Evolutionary conservation across 2,113 vertebrate genomes (phyloP).

Genomic region (Phycodurus eques): DNA sequence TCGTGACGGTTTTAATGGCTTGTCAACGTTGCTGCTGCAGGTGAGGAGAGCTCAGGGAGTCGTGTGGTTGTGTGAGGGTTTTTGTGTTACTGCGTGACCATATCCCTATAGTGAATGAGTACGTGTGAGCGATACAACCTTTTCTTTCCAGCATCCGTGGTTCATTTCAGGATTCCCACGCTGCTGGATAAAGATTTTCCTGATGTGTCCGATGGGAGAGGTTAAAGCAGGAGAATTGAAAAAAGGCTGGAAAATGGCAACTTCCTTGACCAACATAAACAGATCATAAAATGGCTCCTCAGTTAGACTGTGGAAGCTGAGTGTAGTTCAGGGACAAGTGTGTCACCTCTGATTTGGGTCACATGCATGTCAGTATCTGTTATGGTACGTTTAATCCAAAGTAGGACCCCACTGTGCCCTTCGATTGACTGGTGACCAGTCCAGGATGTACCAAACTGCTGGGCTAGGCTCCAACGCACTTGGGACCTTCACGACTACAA

Average conservation of each 20-base stretch:
- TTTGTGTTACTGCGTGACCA: slow-evolving; percentile 18
- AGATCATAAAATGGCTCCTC: slow-evolving; percentile 64
- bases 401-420: no score
- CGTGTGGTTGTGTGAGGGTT: not conserved
- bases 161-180: slow-evolving; percentile 51
- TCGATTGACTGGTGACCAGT: no score
- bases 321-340: slow-evolving; percentile 17
- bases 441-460: no score
- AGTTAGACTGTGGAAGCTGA: slow-evolving; percentile 41
- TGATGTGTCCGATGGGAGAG: slow-evolving; percentile 31
- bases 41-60: slow-evolving; percentile 56
- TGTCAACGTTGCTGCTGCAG: slow-evolving; percentile 67
- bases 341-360: slow-evolving; percentile 29
- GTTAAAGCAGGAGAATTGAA: slow-evolving; percentile 12
- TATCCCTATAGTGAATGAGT: not conserved
- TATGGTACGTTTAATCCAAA: no score
- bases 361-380: slow-evolving; percentile 3
- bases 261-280: slow-evolving; percentile 54
- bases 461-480: no score
- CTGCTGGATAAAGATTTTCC: slow-evolving; percentile 35
- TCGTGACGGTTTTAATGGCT: slow-evolving; percentile 59
- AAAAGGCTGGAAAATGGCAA: slow-evolving; percentile 42
- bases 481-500: no score
- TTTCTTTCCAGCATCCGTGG: slow-evolving; percentile 8
- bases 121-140: slow-evolving; percentile 10